A percentile compares a stretch with the other conserved stretches of the same genome.
phyloP scores from a whole-genome alignment of 2,113 vertebrate species.

The Passer montanus region DNA sequence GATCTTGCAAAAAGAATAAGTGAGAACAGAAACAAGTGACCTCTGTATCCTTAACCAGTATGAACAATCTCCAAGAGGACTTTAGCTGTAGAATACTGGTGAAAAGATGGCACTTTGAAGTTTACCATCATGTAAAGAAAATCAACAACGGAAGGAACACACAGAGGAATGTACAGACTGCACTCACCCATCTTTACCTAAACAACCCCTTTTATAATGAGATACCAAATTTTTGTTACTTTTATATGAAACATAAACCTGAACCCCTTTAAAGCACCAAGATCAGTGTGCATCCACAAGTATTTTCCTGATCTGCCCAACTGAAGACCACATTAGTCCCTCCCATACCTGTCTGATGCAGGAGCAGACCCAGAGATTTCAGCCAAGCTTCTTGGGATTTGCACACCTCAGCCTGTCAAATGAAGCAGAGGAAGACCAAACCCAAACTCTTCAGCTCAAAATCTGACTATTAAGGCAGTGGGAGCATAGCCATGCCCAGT shows the following conservation, averaged over 20 bases:
- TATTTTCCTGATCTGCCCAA: not conserved
- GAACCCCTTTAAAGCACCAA: not conserved
- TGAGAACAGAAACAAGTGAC: not conserved
- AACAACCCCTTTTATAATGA: not conserved
- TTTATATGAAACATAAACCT: not conserved
- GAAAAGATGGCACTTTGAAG: not conserved
- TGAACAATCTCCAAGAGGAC: not conserved
- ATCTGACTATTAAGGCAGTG: not conserved
- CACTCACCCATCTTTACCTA: not conserved
- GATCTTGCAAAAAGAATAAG: not conserved
- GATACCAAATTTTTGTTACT: not conserved
- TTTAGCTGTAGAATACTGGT: not conserved
- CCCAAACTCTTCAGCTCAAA: not conserved
- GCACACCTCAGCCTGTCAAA: not conserved
- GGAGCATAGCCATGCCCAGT: rapidly evolving
- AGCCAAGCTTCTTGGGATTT: not conserved
- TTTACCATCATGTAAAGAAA: not conserved
- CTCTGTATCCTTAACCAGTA: not conserved
- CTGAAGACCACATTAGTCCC: rapidly evolving
- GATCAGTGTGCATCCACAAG: not conserved
- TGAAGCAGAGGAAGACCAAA: not conserved
- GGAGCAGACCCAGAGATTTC: not conserved
- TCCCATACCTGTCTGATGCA: not conserved
- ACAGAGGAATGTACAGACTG: not conserved
- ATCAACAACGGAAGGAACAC: not conserved